Base-by-base conservation (phyloP, 30 jellyfish, hydroid and myxozoan species). In the Clytia hemisphaerica region DNA sequence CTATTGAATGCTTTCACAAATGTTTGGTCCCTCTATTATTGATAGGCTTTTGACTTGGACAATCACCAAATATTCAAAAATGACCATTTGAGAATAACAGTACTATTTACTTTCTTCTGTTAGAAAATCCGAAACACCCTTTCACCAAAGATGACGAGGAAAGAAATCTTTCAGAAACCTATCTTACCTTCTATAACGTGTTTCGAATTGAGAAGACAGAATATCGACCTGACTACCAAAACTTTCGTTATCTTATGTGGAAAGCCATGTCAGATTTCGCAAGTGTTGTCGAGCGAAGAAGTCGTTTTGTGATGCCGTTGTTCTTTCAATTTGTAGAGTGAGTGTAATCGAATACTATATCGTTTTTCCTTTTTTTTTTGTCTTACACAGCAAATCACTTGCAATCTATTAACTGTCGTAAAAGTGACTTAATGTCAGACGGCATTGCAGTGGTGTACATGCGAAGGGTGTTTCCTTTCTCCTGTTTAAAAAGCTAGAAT, bases 251-350 rank as follows among this genome's bases (percentile, higher is more conserved):
- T 36, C 78, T 85, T 45, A 29, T 85, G 69, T 78, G 86, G 78
- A 79, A 79, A 46, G 53, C 94, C 18, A 72, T 78, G 94, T 64
- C 64, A 32, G 42, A 78, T 37, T 71, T 85, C 45, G 75, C 96
- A 4, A 67, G 32, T 28, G 37, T 85, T 6, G 94, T 55, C 18
- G 94, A 85, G 46, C 33, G 93, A 32, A 85, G 58, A 50, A 78
- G 94, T 19, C 71, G 96, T 51, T 94, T 78, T 73, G 70, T 85
- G 19, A 37, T 78, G 25, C 94, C 94, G 0, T 16, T 78, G 27
- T 78, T 85, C 37, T 57, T 85, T 58, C 54, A 59, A 33, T 85
- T 85, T 33, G 30, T 85, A 0, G 71, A 79, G 96, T 85, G 40
- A 6, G 76, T 66, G 34, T 42, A 10, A 42, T 42, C 53, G 12